Evolutionary conservation across 2,797 vertebrate genomes (phyloP).

Genomic region (Craterocephalus amniculus): DNA sequence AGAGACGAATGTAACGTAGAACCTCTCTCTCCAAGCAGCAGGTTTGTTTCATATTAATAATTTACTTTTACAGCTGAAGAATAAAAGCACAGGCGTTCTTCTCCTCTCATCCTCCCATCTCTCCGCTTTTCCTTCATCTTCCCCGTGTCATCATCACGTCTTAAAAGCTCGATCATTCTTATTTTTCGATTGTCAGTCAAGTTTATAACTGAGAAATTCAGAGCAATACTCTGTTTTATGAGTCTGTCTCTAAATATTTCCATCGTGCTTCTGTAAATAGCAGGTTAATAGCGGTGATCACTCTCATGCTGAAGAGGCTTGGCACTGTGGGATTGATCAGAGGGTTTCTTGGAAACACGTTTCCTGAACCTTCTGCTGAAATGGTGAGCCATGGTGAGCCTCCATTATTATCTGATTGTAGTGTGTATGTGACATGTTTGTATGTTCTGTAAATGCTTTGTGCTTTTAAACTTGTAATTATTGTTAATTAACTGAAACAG

Average conservation of each 20-base stretch:
- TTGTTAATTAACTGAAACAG: conserved; percentile 73
- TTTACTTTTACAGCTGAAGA: conserved; percentile 10
- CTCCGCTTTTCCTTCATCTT: background rate
- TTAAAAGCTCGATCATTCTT: conserved; percentile 36
- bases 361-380: conserved; percentile 7
- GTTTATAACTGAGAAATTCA: conserved; percentile 60
- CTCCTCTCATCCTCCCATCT: background rate
- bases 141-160: conserved; percentile 53
- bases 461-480: conserved; percentile 83
- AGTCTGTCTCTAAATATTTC: conserved; percentile 47
- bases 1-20: conserved; percentile 64
- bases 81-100: conserved; percentile 37
- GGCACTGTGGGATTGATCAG: conserved; percentile 24
- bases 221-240: conserved; percentile 78
- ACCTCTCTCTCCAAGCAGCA: conserved; percentile 32
- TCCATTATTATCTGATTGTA: conserved; percentile 65
- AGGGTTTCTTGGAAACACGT: conserved; percentile 1
- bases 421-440: conserved; percentile 63
- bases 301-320: conserved; percentile 50
- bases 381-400: conserved; percentile 28
- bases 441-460: conserved; percentile 80
- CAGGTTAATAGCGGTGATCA: conserved; percentile 48
- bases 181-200: conserved; percentile 50
- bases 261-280: conserved; percentile 65
- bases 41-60: conserved; percentile 16